These are phyloP conservation scores for Sclerodermus sp. DNA, from an alignment of 2,888 invertebrate genomes.

Conservation along the genomic window DNA sequence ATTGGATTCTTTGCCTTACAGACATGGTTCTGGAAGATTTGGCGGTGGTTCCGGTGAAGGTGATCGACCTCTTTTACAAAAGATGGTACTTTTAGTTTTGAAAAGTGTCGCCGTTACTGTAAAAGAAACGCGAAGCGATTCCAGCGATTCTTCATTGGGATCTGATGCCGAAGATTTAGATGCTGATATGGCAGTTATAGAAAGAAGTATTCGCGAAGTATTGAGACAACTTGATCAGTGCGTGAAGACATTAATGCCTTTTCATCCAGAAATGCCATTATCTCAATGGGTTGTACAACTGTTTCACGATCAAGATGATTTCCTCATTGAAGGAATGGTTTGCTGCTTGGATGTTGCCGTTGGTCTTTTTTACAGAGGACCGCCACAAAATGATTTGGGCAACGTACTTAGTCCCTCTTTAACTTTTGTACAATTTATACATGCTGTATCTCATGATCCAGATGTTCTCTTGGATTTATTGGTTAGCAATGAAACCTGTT, in stretches of 20 bases:
- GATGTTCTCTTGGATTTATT: conserved; percentile 81
- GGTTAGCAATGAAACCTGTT: conserved; percentile 89
- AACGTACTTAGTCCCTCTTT: conserved; percentile 82
- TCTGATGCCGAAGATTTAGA: conserved; percentile 84
- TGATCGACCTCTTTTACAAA: conserved; percentile 72
- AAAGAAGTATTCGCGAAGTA: conserved; percentile 82
- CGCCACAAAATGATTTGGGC: conserved; percentile 77
- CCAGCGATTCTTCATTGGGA: conserved; percentile 81
- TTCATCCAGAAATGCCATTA: conserved; percentile 84
- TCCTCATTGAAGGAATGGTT: conserved; percentile 88
- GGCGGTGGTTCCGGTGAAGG: conserved; percentile 60
- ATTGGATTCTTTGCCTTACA: conserved; percentile 61
- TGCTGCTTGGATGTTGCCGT: conserved; percentile 86
- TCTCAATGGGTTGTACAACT: conserved; percentile 86
- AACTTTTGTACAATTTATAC: conserved; percentile 85
- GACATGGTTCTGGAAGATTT: conserved; percentile 59
- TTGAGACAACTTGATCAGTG: conserved; percentile 79
- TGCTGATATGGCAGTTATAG: conserved; percentile 87
- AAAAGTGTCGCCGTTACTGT: conserved; percentile 89
- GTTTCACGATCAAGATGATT: conserved; percentile 90
- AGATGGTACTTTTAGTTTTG: conserved; percentile 82
- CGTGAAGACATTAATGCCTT: conserved; percentile 78
- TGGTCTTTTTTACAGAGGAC: conserved; percentile 80
- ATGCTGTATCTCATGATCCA: conserved; percentile 79
- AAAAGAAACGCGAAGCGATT: conserved; percentile 85